Percentiles rank a stretch among this genome's conserved stretches.
Evolutionary conservation across 2,888 invertebrate genomes (phyloP).

Genomic region (Steinernema scapterisci): DNA sequence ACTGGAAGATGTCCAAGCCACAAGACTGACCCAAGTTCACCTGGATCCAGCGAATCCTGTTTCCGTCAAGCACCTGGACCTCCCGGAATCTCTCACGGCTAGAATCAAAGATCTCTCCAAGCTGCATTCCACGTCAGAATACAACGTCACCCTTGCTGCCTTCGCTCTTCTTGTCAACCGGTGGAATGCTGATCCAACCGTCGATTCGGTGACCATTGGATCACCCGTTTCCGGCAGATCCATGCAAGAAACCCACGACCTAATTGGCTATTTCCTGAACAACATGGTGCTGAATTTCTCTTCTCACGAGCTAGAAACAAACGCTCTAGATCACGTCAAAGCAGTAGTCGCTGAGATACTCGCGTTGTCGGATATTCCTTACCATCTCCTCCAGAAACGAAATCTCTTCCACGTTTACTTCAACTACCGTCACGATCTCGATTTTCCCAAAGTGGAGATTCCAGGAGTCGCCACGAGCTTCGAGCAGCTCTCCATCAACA

Average conservation of each 20-base stretch:
- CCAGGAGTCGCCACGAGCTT: conserved; percentile 41
- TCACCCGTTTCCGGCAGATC: conserved; percentile 56
- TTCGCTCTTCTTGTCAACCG: neutral
- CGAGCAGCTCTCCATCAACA: conserved; percentile 55
- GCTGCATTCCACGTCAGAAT: neutral
- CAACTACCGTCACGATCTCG: conserved; percentile 56
- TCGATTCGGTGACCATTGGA: conserved; percentile 47
- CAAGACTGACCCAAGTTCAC: neutral
- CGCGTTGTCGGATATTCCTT: conserved; percentile 41
- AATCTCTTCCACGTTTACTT: conserved; percentile 45
- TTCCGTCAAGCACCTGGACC: neutral
- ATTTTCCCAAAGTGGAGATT: conserved; percentile 55
- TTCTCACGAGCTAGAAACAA: neutral
- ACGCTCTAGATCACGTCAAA: conserved; percentile 30
- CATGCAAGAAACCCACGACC: conserved; percentile 37
- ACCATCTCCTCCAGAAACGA: conserved; percentile 6
- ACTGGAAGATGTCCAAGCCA: neutral
- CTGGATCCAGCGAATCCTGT: neutral
- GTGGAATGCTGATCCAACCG: conserved; percentile 32
- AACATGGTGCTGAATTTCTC: conserved; percentile 44
- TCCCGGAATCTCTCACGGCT: neutral
- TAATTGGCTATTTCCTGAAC: conserved; percentile 63
- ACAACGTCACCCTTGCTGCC: neutral
- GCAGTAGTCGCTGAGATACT: conserved; percentile 37
- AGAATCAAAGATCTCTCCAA: neutral